phyloP scores from a whole-genome alignment of 2,888 invertebrate species.

The Diaperis boleti region DNA sequence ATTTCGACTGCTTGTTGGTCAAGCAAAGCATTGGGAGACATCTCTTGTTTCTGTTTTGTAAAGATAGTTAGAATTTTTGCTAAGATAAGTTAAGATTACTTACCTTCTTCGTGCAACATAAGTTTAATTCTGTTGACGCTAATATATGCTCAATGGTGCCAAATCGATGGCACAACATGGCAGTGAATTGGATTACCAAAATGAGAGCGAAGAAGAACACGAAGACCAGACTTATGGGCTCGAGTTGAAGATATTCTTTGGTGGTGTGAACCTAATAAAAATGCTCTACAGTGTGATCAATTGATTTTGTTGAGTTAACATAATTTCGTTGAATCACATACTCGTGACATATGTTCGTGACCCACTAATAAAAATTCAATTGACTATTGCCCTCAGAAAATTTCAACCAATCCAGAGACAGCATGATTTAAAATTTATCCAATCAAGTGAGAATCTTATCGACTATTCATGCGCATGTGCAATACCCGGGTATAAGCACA shows the following conservation, averaged over 20 bases:
- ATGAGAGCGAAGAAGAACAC: conserved; percentile 98
- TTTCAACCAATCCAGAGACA: no score
- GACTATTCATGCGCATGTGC: no score
- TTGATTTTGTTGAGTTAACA: background rate
- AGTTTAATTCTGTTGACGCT: conserved; percentile 92
- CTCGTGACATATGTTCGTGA: no score
- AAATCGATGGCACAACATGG: conserved; percentile 99
- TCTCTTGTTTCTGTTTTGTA: conserved; percentile 86
- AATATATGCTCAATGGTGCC: conserved; percentile 97
- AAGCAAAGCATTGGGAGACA: conserved; percentile 88
- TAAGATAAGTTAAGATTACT: no score
- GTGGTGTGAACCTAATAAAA: conserved; percentile 80
- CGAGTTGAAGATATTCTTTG: conserved; percentile 93
- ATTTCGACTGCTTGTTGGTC: conserved; percentile 96
- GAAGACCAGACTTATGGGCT: conserved; percentile 97
- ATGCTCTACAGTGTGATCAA: background rate
- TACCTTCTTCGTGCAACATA: conserved; percentile 87
- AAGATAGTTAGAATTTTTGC: no score
- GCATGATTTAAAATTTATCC: no score
- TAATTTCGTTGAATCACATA: conserved; percentile 43
- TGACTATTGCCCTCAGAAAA: no score
- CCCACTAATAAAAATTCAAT: no score
- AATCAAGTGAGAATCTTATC: no score
- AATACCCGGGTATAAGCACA: no score
- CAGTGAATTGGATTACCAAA: conserved; percentile 94